Percentiles rank a stretch among this genome's conserved stretches.
These are phyloP conservation scores for Apaloderma vittatum DNA, from an alignment of 2,113 vertebrate species.

Conservation along the genomic window DNA sequence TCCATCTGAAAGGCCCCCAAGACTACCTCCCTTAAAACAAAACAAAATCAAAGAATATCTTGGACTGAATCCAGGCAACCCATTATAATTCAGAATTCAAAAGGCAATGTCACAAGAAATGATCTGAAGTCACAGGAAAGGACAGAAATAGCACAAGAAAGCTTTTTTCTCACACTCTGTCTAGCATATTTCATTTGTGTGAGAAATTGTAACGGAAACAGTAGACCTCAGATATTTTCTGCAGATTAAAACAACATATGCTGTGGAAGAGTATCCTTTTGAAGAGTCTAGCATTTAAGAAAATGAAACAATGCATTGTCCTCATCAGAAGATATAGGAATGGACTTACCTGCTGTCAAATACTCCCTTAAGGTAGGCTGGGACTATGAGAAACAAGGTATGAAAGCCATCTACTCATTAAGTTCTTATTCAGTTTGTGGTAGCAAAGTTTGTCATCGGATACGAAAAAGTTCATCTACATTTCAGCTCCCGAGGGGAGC, in stretches of 20 bases:
- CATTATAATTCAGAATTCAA: constrained; percentile 55
- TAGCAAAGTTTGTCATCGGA: background rate
- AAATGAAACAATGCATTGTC: background rate
- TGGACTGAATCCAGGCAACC: background rate
- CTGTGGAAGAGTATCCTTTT: background rate
- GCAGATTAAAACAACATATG: background rate
- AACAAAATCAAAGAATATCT: constrained; percentile 35
- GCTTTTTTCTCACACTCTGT: constrained; percentile 21
- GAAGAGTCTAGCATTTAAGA: background rate
- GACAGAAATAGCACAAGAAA: constrained; percentile 31
- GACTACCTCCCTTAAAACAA: constrained; percentile 38
- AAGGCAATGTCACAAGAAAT: constrained; percentile 27
- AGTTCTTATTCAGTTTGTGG: background rate
- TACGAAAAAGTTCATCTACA: background rate
- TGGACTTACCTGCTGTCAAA: background rate
- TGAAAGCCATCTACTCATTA: background rate
- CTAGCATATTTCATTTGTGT: background rate
- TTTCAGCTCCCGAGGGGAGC: background rate
- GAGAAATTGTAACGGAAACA: background rate
- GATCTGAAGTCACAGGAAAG: constrained; percentile 11
- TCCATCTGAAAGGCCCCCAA: constrained; percentile 47
- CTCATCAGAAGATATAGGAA: background rate
- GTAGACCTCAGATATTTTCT: background rate
- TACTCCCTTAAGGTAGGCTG: background rate
- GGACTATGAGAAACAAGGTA: background rate